Evolutionary conservation across 2,113 vertebrate species (phyloP).

Genomic region (Puntigrus tetrazona): DNA sequence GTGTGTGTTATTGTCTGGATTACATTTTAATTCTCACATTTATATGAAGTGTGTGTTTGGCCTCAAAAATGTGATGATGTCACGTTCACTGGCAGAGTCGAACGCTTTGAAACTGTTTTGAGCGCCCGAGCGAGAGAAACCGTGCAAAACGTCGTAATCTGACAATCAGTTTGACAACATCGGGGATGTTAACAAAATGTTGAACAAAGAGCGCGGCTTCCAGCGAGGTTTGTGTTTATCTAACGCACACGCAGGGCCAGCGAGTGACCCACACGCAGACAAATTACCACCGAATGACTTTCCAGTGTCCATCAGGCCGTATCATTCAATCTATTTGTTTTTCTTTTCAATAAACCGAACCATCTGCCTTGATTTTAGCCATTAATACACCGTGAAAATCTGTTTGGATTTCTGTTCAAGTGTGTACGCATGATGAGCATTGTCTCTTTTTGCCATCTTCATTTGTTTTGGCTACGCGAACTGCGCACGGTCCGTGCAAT

Average conservation of each 20-base stretch:
- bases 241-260: neutral
- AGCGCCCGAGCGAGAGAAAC: conserved; percentile 30
- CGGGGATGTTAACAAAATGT: neutral
- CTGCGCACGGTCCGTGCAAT: neutral
- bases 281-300: neutral
- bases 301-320: neutral
- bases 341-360: neutral
- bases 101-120: conserved; percentile 24
- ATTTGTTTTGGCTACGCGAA: neutral
- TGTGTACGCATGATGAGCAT: neutral
- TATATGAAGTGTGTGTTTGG: conserved; percentile 44
- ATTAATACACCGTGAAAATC: conserved; percentile 14
- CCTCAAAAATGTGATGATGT: conserved; percentile 48
- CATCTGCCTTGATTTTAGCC: neutral
- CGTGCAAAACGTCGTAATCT: neutral
- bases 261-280: neutral
- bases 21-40: conserved; percentile 46
- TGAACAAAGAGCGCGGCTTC: conserved; percentile 2
- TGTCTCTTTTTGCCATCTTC: conserved; percentile 7
- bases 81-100: conserved; percentile 38
- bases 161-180: conserved; percentile 12
- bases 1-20: conserved; percentile 44
- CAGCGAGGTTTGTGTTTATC: conserved; percentile 1
- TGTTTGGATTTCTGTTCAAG: conserved; percentile 18
- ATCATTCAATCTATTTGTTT: conserved; percentile 10